Conservation (phyloP, 37 sponge, comb jelly and placozoan species). For the Aplysina aerophoba region DNA sequence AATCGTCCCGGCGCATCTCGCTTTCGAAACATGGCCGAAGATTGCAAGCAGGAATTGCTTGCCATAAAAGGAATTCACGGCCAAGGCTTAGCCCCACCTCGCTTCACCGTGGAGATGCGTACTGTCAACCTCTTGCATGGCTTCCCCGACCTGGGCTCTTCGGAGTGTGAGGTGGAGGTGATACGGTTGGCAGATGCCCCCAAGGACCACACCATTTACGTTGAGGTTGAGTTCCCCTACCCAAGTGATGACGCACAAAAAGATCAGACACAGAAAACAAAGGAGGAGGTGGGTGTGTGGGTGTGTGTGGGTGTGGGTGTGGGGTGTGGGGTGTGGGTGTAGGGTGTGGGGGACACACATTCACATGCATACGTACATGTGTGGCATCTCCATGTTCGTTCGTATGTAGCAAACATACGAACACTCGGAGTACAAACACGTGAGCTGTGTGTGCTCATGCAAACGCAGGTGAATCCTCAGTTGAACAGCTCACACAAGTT, state of each 20-base stretch:
- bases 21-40: conserved; percentile 73
- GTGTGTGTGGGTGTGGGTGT: conserved; percentile 31
- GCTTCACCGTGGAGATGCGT: conserved; percentile 90
- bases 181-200: conserved; percentile 62
- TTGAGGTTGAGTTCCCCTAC: conserved; percentile 89
- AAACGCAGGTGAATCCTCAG: conserved; percentile 61
- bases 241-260: conserved; percentile 72
- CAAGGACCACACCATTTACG: conserved; percentile 81
- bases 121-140: conserved; percentile 74
- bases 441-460: background rate
- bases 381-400: background rate
- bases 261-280: conserved; percentile 25
- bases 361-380: background rate
- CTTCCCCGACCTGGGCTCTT: conserved; percentile 65
- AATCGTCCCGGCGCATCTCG: conserved; percentile 61
- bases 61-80: conserved; percentile 74
- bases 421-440: too few species aligned
- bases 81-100: conserved; percentile 71
- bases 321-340: conserved; percentile 6
- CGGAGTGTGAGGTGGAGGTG: conserved; percentile 79
- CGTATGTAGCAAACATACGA: background rate
- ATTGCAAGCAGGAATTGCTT: conserved; percentile 75
- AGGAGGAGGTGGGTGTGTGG: conserved; percentile 27
- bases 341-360: background rate
- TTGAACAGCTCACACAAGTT: conserved; percentile 63